phyloP scores from a whole-genome alignment of 2,797 vertebrate species.

The Geotrypetes seraphini region DNA sequence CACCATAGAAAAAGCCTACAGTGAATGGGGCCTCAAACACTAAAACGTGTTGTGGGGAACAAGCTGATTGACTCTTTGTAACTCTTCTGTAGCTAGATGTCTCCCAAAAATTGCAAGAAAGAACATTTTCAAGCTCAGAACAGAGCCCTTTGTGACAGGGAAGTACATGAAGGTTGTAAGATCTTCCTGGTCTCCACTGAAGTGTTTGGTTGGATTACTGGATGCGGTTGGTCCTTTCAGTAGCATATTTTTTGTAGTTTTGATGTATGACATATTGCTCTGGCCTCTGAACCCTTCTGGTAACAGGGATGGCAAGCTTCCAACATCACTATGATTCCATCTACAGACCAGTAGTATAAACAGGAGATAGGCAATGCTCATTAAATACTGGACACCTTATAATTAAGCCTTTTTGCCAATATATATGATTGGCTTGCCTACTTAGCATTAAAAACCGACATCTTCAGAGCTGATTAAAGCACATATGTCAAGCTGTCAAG shows the following conservation, averaged over 20 bases:
- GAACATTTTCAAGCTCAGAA: too few species aligned
- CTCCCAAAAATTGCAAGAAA: too few species aligned
- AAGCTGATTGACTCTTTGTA: too few species aligned
- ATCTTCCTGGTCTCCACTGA: too few species aligned
- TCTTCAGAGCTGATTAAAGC: constrained; percentile 61
- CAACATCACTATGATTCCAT: constrained; percentile 41
- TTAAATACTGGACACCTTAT: constrained; percentile 21
- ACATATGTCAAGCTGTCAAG: constrained; percentile 60
- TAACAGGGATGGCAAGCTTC: constrained; percentile 36
- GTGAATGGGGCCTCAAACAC: too few species aligned
- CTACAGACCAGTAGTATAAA: constrained; percentile 41
- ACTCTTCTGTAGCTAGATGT: too few species aligned
- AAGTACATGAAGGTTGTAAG: too few species aligned
- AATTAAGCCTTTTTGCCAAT: constrained; percentile 36
- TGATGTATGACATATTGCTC: constrained; percentile 12
- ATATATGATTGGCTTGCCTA: constrained; percentile 52
- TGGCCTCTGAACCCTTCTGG: constrained; percentile 30
- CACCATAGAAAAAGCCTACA: too few species aligned
- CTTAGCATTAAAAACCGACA: constrained; percentile 68
- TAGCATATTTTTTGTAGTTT: neutral
- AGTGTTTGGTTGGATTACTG: too few species aligned
- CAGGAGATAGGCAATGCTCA: constrained; percentile 51
- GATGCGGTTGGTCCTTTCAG: constrained; percentile 19
- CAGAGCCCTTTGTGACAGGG: too few species aligned
- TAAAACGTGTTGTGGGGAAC: too few species aligned